phyloP scores from a whole-genome alignment of 2,113 vertebrate species.

The Brachyistius frenatus region DNA sequence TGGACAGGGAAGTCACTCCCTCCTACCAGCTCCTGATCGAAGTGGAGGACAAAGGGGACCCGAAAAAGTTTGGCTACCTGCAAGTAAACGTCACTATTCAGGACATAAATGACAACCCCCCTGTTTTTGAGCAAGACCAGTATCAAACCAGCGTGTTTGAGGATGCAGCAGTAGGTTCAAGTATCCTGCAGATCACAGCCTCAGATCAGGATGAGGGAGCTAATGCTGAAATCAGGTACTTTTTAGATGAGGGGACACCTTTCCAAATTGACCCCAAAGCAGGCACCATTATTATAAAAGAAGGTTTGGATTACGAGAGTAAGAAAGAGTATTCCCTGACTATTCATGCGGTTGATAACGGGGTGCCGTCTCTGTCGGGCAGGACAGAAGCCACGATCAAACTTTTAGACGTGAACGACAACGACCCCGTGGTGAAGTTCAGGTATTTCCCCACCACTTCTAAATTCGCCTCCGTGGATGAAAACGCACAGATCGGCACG shows the following conservation, averaged over 20 bases:
- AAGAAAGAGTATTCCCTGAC: slow-evolving; percentile 93
- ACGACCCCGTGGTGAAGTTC: slow-evolving; percentile 96
- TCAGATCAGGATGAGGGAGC: slow-evolving; percentile 94
- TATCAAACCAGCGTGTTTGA: slow-evolving; percentile 93
- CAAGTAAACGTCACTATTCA: slow-evolving; percentile 97
- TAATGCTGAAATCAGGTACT: slow-evolving; percentile 93
- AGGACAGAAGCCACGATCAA: slow-evolving; percentile 92
- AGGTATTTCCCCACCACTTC: slow-evolving; percentile 94
- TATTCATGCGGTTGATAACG: slow-evolving; percentile 91
- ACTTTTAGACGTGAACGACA: slow-evolving; percentile 95
- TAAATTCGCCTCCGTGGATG: slow-evolving; percentile 95
- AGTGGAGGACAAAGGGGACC: slow-evolving; percentile 96
- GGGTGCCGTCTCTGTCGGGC: slow-evolving; percentile 90
- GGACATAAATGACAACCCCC: slow-evolving; percentile 97
- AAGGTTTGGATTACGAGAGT: slow-evolving; percentile 91
- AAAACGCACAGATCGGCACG: slow-evolving; percentile 94
- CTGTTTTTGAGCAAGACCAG: slow-evolving; percentile 89
- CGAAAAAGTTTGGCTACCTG: slow-evolving; percentile 91
- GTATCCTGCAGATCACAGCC: slow-evolving; percentile 91
- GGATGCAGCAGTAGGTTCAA: slow-evolving; percentile 92
- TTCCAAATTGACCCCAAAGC: slow-evolving; percentile 95
- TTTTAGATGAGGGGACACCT: slow-evolving; percentile 89
- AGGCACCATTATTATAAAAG: slow-evolving; percentile 92
- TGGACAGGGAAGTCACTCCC: slow-evolving; percentile 92
- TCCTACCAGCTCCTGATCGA: slow-evolving; percentile 93